Evolutionary conservation across 1,140 invertebrate species (phyloP).

Genomic region (Whitmania pigra): DNA sequence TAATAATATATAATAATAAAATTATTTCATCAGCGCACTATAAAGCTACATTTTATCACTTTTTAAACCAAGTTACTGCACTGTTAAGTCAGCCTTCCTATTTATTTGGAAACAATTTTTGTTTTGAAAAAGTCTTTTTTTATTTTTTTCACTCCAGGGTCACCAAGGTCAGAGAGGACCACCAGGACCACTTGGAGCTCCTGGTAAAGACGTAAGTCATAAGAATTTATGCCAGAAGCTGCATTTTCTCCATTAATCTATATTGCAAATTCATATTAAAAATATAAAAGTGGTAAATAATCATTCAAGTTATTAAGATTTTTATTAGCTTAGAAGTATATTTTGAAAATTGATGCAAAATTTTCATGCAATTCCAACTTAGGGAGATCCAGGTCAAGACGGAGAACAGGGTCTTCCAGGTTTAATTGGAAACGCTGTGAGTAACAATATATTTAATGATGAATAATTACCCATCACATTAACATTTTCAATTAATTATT

Average conservation of each 20-base stretch:
- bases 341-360: neutral
- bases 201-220: neutral
- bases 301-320: too few species aligned
- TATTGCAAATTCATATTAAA: too few species aligned
- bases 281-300: too few species aligned
- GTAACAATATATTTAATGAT: neutral
- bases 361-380: neutral
- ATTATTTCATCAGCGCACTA: too few species aligned
- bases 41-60: too few species aligned
- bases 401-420: conserved; percentile 22
- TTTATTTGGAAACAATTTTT: neutral
- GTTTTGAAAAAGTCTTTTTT: neutral
- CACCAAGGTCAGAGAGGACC: conserved; percentile 1
- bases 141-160: neutral
- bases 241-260: too few species aligned
- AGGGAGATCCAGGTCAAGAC: conserved; percentile 23
- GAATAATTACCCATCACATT: too few species aligned
- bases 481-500: too few species aligned
- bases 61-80: too few species aligned
- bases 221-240: neutral
- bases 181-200: conserved; percentile 1
- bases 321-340: neutral
- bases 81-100: too few species aligned
- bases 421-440: conserved; percentile 21
- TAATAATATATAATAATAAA: too few species aligned